Base-by-base conservation (phyloP, 2,888 invertebrate species). In the Quadroppia sp. region DNA sequence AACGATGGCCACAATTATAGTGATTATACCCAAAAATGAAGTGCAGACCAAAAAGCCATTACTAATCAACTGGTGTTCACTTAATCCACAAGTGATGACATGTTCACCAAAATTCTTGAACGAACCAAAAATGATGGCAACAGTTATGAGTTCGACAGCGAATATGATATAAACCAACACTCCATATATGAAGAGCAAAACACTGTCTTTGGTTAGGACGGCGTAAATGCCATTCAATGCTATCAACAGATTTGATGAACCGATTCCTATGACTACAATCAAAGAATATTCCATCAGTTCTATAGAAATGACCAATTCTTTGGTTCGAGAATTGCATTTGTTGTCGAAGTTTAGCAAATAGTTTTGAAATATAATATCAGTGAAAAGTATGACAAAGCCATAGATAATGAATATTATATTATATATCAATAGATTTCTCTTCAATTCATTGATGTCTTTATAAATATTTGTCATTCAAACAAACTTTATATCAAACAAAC, bases 291-390 rank as follows among this genome's bases (percentile, higher is more conserved):
- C 42, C 1, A 45, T 40, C 28, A 69, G 17, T 69, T 69, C 42
- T 23, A 69, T 20, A 3, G 69, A 69, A 17, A 20, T 69, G 13
- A 17, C 28, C 4, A 69, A 2, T 45, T 69, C 69, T 25, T 69
- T 13, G 17, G 17, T 23, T 28, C 23, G 42, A 13, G 9, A 15
- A 9, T 69, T 17, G 20, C 69, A 69, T 28, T 45, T 69, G 20
- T 69, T 45, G 42, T 45, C 28, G 6, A 69, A 69, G 23, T 69
- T 69, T 15, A 45, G 42, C 42, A 69, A 69, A 69, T 45, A 69
- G 42, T 69, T 45, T 69, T 69, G 69, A 42, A 69, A 69, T 13
- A 69, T 23, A 20, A 69, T 45, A 69, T 69, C 45, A 20, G 69
- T 36, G 45, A 42, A 69, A 15, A 69, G 2, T 45, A 69, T 45